phyloP scores from a whole-genome alignment of 2,888 invertebrate genomes.

The Acanthosoma haemorrhoidale region DNA sequence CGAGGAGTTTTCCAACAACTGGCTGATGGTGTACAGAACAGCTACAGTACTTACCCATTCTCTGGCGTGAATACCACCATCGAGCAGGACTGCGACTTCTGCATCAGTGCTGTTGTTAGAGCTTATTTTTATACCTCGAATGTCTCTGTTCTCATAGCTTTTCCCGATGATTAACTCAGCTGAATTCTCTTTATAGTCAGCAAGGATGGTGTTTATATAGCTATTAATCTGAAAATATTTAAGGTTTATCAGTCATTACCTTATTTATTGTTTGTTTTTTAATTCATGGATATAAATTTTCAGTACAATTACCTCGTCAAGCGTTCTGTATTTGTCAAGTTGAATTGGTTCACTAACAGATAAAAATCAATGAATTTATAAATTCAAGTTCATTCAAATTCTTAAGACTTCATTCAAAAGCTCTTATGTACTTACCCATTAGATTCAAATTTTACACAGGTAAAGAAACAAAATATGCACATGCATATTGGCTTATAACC shows the following conservation, averaged over 20 bases:
- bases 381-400: too few species aligned
- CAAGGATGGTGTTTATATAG: neutral
- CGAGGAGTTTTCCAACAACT: slow-evolving; percentile 65
- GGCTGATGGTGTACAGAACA: slow-evolving; percentile 67
- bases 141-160: slow-evolving; percentile 27
- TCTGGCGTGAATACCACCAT: slow-evolving; percentile 68
- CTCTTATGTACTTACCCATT: neutral
- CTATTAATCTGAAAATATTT: slow-evolving; percentile 13
- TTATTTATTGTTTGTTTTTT: neutral
- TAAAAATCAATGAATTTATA: neutral
- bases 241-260: neutral
- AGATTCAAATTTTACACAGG: neutral
- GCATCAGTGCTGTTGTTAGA: neutral
- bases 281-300: neutral
- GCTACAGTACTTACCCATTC: slow-evolving; percentile 83
- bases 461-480: slow-evolving; percentile 18
- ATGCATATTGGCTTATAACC: slow-evolving; percentile 1
- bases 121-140: slow-evolving; percentile 32
- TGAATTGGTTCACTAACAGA: neutral
- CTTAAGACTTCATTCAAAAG: too few species aligned
- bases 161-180: slow-evolving; percentile 3
- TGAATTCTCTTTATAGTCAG: neutral
- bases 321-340: slow-evolving; percentile 18
- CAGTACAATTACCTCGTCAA: neutral
- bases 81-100: slow-evolving; percentile 10